Evolutionary conservation across 2,797 vertebrate genomes (phyloP).

Genomic region (Mareca strepera): DNA sequence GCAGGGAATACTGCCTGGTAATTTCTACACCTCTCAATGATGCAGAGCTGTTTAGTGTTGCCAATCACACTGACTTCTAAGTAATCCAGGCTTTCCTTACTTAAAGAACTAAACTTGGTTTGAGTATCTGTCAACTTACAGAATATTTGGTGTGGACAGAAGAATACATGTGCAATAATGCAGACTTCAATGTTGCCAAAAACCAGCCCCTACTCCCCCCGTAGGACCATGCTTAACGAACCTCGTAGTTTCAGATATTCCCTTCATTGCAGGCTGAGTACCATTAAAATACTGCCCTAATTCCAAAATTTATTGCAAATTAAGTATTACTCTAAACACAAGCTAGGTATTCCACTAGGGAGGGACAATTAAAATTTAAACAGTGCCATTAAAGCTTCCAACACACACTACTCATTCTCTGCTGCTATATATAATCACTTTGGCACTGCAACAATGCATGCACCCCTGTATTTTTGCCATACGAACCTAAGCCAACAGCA

Average conservation of each 20-base stretch:
- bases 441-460: background rate
- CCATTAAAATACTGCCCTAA: background rate
- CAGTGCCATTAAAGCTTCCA: background rate
- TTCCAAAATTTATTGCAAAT: constrained; percentile 32
- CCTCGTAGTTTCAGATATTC: background rate
- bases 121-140: background rate
- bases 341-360: background rate
- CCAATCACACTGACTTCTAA: background rate
- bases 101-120: background rate
- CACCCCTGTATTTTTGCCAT: background rate
- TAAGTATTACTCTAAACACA: constrained; percentile 33
- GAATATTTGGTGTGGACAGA: background rate
- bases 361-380: constrained; percentile 32
- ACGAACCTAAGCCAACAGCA: background rate
- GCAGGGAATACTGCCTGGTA: background rate
- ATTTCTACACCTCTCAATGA: background rate
- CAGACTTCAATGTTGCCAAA: background rate
- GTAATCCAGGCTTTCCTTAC: background rate
- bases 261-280: background rate
- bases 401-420: background rate
- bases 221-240: background rate
- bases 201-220: background rate
- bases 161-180: background rate
- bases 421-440: background rate
- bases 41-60: background rate